Evolutionary conservation across 2,888 invertebrate species (phyloP), one percentile per base, ranked within the genome.

Genomic region (Heliconius aoede): DNA sequence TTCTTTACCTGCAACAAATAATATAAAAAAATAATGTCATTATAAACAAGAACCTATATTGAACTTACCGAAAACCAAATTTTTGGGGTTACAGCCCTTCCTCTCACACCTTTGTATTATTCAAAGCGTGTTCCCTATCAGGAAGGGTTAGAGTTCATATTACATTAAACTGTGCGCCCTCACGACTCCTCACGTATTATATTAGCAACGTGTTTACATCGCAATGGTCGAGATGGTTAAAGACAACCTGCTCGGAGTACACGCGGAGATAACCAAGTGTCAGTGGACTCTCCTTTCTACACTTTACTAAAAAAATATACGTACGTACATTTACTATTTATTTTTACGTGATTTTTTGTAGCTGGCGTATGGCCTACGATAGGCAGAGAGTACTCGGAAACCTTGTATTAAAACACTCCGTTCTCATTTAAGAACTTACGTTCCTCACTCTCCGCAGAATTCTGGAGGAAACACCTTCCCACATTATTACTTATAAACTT

Each of bases 141-240:
- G 24, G 13, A 60, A n/a, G 18, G 2, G 3, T 36, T 76, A 80
- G 28, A 73, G 58, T 13, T 73, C n/a, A 26, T 71, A 65, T 80
- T 79, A 18, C 72, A 21, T 74, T 58, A 58, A 26, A 61, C 13
- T 15, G n/a, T 11, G 30, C n/a, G 68, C 18, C 46, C 30, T 30
- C 32, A 65, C 40, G 24, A 40, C 51, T 67, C 76, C 61, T 79
- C 81, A 81, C 81, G 81, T 81, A 81, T 61, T 76, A 78, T 78
- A 80, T 81, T 80, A 76, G 76, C 76, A 68, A 80, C 81, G 78
- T 72, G 78, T 64, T 26, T 36, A 58, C 58, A 65, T 61, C 30
- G 30, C 28, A 11, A 69, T 30, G 55, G 65, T 24, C 13, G n/a
- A 55, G 55, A 55, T 55, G 55, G 55, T n/a, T n/a, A 55, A 55